These are phyloP conservation scores for Cyprinodon diabolis DNA, from an alignment of 2,797 vertebrate species.

Conservation along the genomic window DNA sequence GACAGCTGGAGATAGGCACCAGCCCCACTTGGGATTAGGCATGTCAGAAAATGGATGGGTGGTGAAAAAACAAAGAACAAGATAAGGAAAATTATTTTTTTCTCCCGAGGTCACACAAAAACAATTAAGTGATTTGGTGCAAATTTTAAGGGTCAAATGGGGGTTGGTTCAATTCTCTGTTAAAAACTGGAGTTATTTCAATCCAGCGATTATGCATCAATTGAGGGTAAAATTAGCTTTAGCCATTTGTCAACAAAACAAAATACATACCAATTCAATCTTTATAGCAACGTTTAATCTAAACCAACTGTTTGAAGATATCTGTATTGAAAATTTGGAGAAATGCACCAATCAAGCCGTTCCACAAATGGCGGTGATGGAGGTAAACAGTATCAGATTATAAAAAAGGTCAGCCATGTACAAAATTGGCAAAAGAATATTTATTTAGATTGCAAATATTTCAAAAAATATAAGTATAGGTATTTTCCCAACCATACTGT, in stretches of 20 bases:
- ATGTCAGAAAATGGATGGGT: slow-evolving; percentile 45
- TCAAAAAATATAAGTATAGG: slow-evolving; percentile 13
- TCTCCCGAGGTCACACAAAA: not conserved
- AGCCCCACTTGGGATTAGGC: too few relatives aligned
- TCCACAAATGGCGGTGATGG: too few relatives aligned
- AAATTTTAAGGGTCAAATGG: not conserved
- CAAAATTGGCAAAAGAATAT: slow-evolving; percentile 37
- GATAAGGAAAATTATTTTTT: slow-evolving; percentile 26
- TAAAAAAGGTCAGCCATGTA: not conserved
- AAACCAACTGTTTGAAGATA: not conserved
- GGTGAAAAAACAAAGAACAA: slow-evolving; percentile 30
- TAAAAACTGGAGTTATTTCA: not conserved
- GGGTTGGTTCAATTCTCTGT: not conserved
- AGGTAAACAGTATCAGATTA: not conserved
- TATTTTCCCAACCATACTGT: not conserved
- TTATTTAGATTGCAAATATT: slow-evolving; percentile 39
- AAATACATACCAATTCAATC: not conserved
- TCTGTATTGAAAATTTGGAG: not conserved
- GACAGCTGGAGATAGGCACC: too few relatives aligned
- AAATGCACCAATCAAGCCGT: not conserved
- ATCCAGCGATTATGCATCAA: not conserved
- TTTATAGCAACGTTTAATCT: not conserved
- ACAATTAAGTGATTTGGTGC: not conserved
- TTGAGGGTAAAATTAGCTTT: not conserved
- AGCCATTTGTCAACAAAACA: not conserved